These are phyloP conservation scores for Orchesellides sinensis DNA, from an alignment of 2,888 invertebrate genomes.

Conservation along the genomic window DNA sequence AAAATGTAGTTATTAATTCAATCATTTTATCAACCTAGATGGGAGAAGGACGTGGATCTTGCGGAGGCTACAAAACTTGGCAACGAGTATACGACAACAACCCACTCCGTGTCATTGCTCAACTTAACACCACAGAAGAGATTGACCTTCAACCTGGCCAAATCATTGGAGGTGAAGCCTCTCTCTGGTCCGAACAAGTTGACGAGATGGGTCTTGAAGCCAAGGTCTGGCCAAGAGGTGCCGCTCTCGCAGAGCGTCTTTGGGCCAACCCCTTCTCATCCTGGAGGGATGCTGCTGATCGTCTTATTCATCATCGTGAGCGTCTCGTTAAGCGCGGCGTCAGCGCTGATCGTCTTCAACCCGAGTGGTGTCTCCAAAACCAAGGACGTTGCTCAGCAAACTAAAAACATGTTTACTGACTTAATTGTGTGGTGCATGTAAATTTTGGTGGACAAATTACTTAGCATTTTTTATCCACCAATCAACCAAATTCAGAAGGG, in stretches of 20 bases:
- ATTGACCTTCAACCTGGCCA: slow-evolving; percentile 74
- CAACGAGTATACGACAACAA: slow-evolving; percentile 84
- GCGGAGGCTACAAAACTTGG: slow-evolving; percentile 94
- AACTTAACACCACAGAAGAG: slow-evolving; percentile 75
- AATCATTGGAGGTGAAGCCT: slow-evolving; percentile 86
- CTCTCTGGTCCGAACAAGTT: slow-evolving; percentile 88
- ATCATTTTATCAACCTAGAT: slow-evolving; percentile 58
- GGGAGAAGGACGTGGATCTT: slow-evolving; percentile 90
- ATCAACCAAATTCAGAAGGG: slow-evolving; percentile 40
- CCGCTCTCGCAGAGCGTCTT: slow-evolving; percentile 89
- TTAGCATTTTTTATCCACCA: background rate
- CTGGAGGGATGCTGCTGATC: slow-evolving; percentile 85
- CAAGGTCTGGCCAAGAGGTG: slow-evolving; percentile 90
- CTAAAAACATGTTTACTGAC: slow-evolving; percentile 33
- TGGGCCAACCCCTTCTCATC: slow-evolving; percentile 86
- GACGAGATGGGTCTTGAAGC: slow-evolving; percentile 84
- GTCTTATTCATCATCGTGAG: slow-evolving; percentile 86
- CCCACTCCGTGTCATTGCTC: slow-evolving; percentile 73
- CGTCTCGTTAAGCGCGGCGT: slow-evolving; percentile 84
- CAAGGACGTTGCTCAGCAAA: slow-evolving; percentile 77
- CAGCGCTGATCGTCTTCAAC: slow-evolving; percentile 86
- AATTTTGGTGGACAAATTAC: background rate
- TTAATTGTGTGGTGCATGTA: background rate
- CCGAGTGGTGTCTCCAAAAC: slow-evolving; percentile 91
- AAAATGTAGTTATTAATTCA: background rate